Evolutionary conservation across 2,797 vertebrate genomes (phyloP).

Genomic region (Saxicola maurus): DNA sequence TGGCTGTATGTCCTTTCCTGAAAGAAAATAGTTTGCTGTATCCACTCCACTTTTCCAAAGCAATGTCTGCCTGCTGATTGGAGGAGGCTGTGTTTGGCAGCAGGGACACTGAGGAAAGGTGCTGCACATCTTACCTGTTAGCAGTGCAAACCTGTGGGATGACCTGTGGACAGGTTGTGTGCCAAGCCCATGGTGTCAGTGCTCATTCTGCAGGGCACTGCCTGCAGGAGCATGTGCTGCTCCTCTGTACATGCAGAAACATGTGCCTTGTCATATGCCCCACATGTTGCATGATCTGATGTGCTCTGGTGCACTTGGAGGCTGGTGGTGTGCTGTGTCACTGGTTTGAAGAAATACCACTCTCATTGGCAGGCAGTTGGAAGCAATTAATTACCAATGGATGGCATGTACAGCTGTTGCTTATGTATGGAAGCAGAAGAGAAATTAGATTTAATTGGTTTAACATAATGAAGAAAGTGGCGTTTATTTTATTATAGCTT

Average conservation of each 20-base stretch:
- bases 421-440: slow-evolving; percentile 73
- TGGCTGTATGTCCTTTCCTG: fast-evolving
- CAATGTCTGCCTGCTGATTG: not conserved
- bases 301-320: not conserved
- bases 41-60: not conserved
- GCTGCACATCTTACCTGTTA: fast-evolving
- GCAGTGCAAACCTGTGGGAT: not conserved
- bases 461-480: slow-evolving; percentile 69
- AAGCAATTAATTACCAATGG: slow-evolving; percentile 71
- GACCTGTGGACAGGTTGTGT: not conserved
- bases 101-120: fast-evolving
- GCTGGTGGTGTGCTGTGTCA: not conserved
- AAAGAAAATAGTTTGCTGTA: not conserved
- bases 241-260: not conserved
- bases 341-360: slow-evolving; percentile 42
- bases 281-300: not conserved
- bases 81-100: not conserved
- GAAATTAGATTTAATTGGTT: slow-evolving; percentile 77
- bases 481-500: slow-evolving; percentile 72
- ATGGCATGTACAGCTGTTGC: slow-evolving; percentile 70
- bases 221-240: not conserved
- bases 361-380: slow-evolving; percentile 54
- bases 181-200: fast-evolving
- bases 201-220: not conserved
- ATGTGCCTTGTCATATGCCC: not conserved